Conservation (phyloP, 2,113 vertebrate genomes). For the Macquaria ambigua region DNA sequence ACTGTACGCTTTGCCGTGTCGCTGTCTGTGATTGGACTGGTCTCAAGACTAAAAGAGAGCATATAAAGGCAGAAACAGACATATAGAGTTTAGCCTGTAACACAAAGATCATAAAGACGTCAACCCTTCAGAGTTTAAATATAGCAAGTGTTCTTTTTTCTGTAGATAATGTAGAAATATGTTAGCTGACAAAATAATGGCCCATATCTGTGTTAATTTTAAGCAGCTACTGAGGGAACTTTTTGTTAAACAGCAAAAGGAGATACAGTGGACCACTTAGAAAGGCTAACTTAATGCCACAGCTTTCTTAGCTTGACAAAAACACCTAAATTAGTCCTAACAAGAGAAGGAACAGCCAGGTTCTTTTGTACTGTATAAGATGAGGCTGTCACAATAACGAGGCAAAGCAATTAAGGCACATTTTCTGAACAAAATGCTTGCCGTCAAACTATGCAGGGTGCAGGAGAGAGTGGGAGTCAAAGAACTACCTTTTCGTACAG, state of each 20-base stretch:
- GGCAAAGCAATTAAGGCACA: background rate
- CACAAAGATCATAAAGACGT: background rate
- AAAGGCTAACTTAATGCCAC: background rate
- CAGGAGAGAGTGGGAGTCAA: background rate
- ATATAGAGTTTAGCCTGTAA: background rate
- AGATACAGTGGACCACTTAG: background rate
- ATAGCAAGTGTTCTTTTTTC: background rate
- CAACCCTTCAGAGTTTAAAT: background rate
- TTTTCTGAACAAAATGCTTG: background rate
- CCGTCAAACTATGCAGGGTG: background rate
- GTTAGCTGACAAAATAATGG: background rate
- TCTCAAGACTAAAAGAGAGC: conserved; percentile 90
- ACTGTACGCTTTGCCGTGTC: conserved; percentile 97
- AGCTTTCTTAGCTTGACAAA: background rate
- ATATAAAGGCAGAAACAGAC: conserved; percentile 9
- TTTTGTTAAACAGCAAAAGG: background rate
- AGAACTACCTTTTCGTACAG: background rate
- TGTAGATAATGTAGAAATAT: background rate
- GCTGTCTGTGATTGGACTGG: conserved; percentile 97
- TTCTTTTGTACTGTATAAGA: background rate
- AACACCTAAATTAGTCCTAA: background rate
- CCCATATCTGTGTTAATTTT: background rate
- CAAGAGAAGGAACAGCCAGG: background rate
- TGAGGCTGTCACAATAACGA: background rate
- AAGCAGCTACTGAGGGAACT: background rate